Percentiles rank a stretch among this genome's conserved stretches.
These are phyloP conservation scores for Panurus biarmicus DNA, from an alignment of 2,113 vertebrate genomes.

Conservation along the genomic window DNA sequence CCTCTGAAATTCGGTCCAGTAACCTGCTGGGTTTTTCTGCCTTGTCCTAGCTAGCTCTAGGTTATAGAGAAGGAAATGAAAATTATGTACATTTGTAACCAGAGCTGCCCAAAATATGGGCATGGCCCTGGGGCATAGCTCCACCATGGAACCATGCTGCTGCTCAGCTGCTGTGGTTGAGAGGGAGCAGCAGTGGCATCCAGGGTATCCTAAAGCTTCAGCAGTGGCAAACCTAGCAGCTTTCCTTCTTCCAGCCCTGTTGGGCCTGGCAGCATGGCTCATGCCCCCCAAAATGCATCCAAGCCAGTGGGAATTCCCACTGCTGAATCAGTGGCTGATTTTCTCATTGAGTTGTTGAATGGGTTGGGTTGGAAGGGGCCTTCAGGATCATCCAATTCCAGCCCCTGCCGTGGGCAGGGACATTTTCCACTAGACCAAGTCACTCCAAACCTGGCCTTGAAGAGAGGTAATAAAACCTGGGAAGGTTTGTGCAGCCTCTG, in stretches of 20 bases:
- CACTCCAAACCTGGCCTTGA: neutral
- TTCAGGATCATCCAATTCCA: neutral
- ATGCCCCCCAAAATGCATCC: neutral
- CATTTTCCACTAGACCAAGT: neutral
- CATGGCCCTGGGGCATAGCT: no score
- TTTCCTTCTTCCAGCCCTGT: neutral
- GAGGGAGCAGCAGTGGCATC: neutral
- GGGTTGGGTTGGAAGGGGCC: neutral
- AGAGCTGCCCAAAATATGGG: neutral
- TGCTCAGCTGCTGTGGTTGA: neutral
- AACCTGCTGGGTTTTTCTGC: neutral
- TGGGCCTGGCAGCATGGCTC: neutral
- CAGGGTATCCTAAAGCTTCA: neutral
- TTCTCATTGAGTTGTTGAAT: neutral
- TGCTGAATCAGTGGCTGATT: neutral
- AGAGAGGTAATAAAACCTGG: neutral
- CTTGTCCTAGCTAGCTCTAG: neutral
- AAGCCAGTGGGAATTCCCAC: fast-evolving
- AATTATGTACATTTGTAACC: no score
- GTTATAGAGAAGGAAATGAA: neutral
- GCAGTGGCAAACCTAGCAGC: neutral
- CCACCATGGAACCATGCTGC: neutral
- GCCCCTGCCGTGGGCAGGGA: neutral
- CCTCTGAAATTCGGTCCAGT: neutral
- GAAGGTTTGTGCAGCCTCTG: neutral